Conservation (phyloP, 2,888 invertebrate genomes). For the Nemotelus pantherinus region DNA sequence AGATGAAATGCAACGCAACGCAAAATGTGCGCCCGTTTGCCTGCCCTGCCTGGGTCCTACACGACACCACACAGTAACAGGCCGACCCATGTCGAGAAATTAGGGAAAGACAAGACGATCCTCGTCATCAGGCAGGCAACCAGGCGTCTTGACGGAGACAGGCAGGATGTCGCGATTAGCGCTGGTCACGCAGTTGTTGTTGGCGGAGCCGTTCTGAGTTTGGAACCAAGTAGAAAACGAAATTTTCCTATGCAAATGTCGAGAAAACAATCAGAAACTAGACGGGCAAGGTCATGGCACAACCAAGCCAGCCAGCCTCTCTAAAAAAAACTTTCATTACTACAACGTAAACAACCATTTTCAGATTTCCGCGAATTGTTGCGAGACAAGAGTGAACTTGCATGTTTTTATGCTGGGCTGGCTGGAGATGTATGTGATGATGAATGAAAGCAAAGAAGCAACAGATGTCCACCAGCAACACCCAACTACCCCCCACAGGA, state of each 20-base stretch:
- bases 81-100: too few species aligned
- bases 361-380: too few species aligned
- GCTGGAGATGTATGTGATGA: too few species aligned
- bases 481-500: slow-evolving; percentile 1
- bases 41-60: background rate
- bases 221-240: background rate
- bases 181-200: background rate
- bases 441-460: background rate
- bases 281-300: too few species aligned
- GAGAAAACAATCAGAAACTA: too few species aligned
- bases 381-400: too few species aligned
- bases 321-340: too few species aligned
- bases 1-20: background rate
- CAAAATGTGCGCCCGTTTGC: slow-evolving; percentile 37
- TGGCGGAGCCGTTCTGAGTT: background rate
- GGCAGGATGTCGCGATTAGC: slow-evolving; percentile 24
- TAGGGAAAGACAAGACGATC: slow-evolving; percentile 23
- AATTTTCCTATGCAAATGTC: too few species aligned
- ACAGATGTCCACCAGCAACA: slow-evolving; percentile 27
- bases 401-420: too few species aligned
- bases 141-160: background rate
- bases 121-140: background rate
- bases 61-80: background rate
- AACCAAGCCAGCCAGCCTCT: too few species aligned
- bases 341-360: too few species aligned